Conservation (phyloP, 2,113 vertebrate genomes). For the Paratilapia polleni region DNA sequence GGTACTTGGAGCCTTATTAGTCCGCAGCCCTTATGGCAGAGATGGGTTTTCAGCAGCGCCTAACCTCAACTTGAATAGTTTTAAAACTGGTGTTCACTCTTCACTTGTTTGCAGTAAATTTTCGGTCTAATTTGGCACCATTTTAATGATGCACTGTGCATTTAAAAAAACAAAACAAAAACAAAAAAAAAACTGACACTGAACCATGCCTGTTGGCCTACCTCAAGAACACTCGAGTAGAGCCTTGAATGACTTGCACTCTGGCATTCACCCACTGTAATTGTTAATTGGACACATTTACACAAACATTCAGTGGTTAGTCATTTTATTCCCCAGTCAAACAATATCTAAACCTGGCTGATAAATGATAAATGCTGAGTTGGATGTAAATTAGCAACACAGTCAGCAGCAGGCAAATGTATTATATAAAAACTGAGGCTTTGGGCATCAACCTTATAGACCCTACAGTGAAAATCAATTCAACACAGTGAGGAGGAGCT, state of each 20-base stretch:
- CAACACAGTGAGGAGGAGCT: constrained; percentile 9
- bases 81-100: neutral
- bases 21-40: constrained; percentile 14
- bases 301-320: neutral
- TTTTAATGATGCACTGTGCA: constrained; percentile 3
- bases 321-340: constrained; percentile 9
- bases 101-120: neutral
- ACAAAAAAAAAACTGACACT: neutral
- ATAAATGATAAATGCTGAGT: constrained; percentile 24
- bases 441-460: neutral
- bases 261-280: constrained; percentile 9
- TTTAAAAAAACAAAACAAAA: neutral
- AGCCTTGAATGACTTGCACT: constrained; percentile 41
- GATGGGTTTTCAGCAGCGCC: constrained; percentile 47
- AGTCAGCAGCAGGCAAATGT: neutral
- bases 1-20: neutral
- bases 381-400: constrained; percentile 20
- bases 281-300: constrained; percentile 4
- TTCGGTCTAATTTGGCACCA: constrained; percentile 4
- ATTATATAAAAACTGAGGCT: neutral
- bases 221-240: constrained; percentile 37
- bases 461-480: neutral
- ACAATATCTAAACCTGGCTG: constrained; percentile 9
- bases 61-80: constrained; percentile 34
- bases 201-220: constrained; percentile 23